phyloP scores from a whole-genome alignment of 2,113 vertebrate genomes.

The Bufo bufo region DNA sequence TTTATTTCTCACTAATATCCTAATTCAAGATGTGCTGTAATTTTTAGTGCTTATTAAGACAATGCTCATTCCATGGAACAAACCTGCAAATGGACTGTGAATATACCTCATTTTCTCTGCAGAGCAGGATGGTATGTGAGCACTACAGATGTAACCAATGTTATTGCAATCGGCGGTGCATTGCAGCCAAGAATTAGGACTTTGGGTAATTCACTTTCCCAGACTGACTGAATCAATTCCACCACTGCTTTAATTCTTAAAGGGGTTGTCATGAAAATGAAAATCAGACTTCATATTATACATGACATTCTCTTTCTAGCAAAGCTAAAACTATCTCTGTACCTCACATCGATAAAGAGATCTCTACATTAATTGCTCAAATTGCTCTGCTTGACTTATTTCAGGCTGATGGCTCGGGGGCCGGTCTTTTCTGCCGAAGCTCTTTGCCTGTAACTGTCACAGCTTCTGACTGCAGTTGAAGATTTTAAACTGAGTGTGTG shows the following conservation, averaged over 20 bases:
- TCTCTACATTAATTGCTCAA: no score
- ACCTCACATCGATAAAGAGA: no score
- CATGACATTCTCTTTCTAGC: no score
- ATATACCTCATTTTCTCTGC: not conserved
- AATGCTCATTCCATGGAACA: not conserved
- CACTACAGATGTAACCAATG: not conserved
- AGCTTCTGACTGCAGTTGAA: no score
- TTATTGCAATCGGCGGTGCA: not conserved
- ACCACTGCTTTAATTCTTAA: not conserved
- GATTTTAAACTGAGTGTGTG: no score
- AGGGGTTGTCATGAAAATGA: no score
- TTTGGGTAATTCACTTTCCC: not conserved
- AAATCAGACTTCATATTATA: no score
- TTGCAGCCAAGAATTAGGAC: not conserved
- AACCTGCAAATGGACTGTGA: constrained; percentile 16
- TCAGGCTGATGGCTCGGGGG: no score
- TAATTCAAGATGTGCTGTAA: not conserved
- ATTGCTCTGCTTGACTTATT: no score
- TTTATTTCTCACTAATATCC: not conserved
- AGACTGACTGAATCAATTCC: not conserved
- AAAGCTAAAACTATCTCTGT: no score
- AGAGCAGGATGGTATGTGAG: not conserved
- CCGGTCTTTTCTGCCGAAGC: no score
- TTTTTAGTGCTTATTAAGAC: not conserved
- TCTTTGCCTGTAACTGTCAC: no score